phyloP scores from a whole-genome alignment of 2,113 vertebrate genomes.

The Ardeotis arabs region DNA sequence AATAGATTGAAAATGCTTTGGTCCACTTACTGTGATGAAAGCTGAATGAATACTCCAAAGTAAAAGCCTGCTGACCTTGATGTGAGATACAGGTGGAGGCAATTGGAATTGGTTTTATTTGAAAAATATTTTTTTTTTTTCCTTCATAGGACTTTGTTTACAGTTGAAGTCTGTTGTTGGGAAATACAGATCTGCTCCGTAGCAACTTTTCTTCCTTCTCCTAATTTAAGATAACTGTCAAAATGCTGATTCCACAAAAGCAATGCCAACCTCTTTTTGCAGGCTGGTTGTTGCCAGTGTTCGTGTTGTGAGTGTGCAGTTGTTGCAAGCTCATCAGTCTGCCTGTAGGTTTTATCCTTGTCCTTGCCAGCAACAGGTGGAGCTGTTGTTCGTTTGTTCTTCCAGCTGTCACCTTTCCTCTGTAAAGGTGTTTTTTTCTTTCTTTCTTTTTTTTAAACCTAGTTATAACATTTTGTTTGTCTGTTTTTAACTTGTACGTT shows the following conservation, averaged over 20 bases:
- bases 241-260: not conserved
- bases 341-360: not conserved
- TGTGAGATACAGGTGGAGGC: not conserved
- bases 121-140: fast-evolving
- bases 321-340: not conserved
- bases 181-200: not conserved
- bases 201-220: not conserved
- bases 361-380: not conserved
- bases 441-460: not conserved
- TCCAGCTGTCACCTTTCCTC: not conserved
- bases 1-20: not conserved
- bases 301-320: not conserved
- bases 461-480: not conserved
- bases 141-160: not conserved
- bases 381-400: not conserved
- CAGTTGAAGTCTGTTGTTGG: not conserved
- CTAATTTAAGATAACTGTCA: not conserved
- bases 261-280: not conserved
- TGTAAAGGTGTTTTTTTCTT: not conserved
- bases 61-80: not conserved
- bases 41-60: not conserved
- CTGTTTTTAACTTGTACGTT: not conserved
- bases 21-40: not conserved
- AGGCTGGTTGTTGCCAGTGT: not conserved
- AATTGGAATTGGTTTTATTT: not conserved